phyloP scores from a whole-genome alignment of 2,797 vertebrate genomes.

The Pristis pectinata region DNA sequence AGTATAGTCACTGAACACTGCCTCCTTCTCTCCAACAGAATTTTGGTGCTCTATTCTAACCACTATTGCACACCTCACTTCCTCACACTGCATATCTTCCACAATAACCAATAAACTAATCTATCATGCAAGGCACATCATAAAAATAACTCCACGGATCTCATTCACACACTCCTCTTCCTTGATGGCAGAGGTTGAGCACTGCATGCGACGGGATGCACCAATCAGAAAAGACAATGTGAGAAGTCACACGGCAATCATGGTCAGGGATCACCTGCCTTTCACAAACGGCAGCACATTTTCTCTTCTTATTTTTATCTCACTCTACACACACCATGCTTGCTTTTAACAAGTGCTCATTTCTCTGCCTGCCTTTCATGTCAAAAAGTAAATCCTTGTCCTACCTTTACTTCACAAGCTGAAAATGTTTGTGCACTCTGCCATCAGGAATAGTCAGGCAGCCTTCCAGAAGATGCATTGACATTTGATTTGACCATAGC shows the following conservation, averaged over 20 bases:
- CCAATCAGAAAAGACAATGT: not conserved
- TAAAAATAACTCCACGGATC: not conserved
- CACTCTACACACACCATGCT: not conserved
- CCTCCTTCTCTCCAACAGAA: not conserved
- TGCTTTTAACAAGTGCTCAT: not conserved
- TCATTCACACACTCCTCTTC: not conserved
- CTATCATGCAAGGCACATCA: not conserved
- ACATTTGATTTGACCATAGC: not conserved
- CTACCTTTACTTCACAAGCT: not conserved
- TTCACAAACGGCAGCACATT: not conserved
- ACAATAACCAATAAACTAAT: not conserved
- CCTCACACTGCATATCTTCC: not conserved
- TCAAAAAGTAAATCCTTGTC: not conserved
- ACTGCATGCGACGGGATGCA: not conserved
- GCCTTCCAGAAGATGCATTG: not conserved
- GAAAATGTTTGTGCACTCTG: not conserved
- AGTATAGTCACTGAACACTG: not conserved
- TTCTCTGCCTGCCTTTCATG: not conserved
- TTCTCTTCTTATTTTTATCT: not conserved
- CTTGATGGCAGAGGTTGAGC: not conserved
- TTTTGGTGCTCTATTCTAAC: not conserved
- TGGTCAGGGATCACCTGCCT: not conserved
- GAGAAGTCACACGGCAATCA: not conserved
- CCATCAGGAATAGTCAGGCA: not conserved
- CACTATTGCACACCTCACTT: not conserved